These are phyloP conservation scores for Drosophila acutilabella DNA, from an alignment of 2,888 invertebrate species.

Conservation along the genomic window DNA sequence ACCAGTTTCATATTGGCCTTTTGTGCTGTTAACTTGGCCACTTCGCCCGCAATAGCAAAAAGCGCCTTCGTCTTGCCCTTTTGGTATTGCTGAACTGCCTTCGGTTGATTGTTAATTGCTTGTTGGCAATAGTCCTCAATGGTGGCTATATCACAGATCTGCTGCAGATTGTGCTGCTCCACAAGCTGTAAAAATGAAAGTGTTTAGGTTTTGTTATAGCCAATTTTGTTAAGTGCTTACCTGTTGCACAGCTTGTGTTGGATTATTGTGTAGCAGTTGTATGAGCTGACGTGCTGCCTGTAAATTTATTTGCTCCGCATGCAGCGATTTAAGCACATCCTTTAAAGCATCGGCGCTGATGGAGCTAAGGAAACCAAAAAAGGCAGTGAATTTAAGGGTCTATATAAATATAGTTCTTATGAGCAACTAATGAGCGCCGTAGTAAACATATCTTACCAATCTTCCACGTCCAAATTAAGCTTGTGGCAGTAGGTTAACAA, in stretches of 20 bases:
- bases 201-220: too few relatives aligned
- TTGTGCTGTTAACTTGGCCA: constrained; percentile 87
- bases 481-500: constrained; percentile 89
- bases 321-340: constrained; percentile 88
- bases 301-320: constrained; percentile 88
- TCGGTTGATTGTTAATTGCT: constrained; percentile 88
- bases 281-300: constrained; percentile 87
- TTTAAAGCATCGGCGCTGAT: constrained; percentile 86
- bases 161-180: constrained; percentile 87
- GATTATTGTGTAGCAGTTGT: constrained; percentile 85
- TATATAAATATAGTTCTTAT: too few relatives aligned
- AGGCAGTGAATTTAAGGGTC: too few relatives aligned
- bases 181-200: constrained; percentile 85
- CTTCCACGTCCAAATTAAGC: constrained; percentile 86
- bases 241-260: constrained; percentile 83
- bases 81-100: constrained; percentile 88
- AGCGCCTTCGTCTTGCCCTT: constrained; percentile 90
- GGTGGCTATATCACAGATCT: constrained; percentile 87
- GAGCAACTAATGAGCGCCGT: too few relatives aligned
- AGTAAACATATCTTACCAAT: constrained; percentile 85
- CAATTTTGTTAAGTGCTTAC: constrained; percentile 53
- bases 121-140: constrained; percentile 88
- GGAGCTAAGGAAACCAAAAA: constrained; percentile 26
- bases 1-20: constrained; percentile 89
- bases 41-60: constrained; percentile 88